Evolutionary conservation across 2,113 vertebrate species (phyloP).

Genomic region (Dromas ardeola): DNA sequence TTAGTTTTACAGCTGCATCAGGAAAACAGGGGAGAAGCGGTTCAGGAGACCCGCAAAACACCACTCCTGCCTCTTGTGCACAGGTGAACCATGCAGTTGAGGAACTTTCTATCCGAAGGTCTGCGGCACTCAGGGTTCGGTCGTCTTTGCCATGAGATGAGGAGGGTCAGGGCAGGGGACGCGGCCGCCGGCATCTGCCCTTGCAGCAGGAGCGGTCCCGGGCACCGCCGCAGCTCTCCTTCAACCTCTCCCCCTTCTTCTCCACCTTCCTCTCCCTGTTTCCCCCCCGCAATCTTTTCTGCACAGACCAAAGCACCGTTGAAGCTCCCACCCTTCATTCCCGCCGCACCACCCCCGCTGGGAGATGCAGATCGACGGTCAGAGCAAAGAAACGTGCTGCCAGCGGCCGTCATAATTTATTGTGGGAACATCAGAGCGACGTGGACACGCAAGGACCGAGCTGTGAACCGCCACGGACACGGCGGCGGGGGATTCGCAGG

Average conservation of each 20-base stretch:
- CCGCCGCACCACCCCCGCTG: no score
- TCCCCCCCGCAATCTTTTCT: neutral
- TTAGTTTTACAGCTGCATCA: neutral
- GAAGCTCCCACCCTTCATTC: neutral
- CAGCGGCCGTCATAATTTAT: neutral
- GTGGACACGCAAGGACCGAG: neutral
- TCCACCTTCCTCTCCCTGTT: no score
- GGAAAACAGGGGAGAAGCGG: neutral
- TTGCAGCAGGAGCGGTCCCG: neutral
- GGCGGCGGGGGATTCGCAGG: accelerated
- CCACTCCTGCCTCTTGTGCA: neutral
- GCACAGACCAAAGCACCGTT: accelerated
- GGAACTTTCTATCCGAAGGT: neutral
- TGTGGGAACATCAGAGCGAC: neutral
- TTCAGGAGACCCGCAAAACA: neutral
- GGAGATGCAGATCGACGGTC: neutral
- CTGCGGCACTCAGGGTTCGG: neutral
- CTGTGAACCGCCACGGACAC: accelerated
- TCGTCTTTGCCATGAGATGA: neutral
- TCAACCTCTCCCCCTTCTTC: neutral
- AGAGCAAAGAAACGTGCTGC: neutral
- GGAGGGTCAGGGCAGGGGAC: neutral
- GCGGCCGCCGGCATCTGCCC: accelerated
- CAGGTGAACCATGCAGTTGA: neutral
- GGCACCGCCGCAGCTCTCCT: neutral